A percentile compares a stretch with the other conserved stretches of the same genome.
These are phyloP conservation scores for Mus musculus DNA, from an alignment of 2,113 vertebrate species.

Conservation along the genomic window DNA sequence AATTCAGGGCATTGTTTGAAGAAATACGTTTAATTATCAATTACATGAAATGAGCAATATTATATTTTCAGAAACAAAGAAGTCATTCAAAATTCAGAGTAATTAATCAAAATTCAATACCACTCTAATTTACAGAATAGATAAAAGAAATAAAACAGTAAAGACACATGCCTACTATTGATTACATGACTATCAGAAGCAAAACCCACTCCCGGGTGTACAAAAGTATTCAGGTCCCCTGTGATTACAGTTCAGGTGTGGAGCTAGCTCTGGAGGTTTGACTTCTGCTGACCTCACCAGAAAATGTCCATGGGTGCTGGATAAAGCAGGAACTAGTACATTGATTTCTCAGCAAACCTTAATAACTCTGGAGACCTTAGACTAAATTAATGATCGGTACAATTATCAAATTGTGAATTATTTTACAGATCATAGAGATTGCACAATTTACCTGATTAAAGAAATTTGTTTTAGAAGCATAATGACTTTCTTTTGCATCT, in stretches of 20 bases:
- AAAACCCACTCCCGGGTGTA: not conserved
- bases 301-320: not conserved
- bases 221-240: not conserved
- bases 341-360: not conserved
- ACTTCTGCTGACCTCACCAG: not conserved
- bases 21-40: not conserved
- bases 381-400: not conserved
- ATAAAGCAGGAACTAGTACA: not conserved
- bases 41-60: not conserved
- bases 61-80: not conserved
- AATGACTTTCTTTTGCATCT: slow-evolving; percentile 15
- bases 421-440: slow-evolving; percentile 9
- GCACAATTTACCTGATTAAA: not conserved
- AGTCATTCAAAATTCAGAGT: not conserved
- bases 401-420: slow-evolving; percentile 29
- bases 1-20: not conserved
- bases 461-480: slow-evolving; percentile 24
- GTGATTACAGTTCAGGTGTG: not conserved
- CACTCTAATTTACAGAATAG: not conserved
- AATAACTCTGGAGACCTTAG: not conserved
- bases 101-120: not conserved
- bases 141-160: not conserved
- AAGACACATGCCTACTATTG: not conserved
- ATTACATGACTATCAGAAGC: not conserved
- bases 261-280: not conserved